Evolutionary conservation across 2,797 vertebrate species (phyloP).

Genomic region (Setipinna tenuifilis): DNA sequence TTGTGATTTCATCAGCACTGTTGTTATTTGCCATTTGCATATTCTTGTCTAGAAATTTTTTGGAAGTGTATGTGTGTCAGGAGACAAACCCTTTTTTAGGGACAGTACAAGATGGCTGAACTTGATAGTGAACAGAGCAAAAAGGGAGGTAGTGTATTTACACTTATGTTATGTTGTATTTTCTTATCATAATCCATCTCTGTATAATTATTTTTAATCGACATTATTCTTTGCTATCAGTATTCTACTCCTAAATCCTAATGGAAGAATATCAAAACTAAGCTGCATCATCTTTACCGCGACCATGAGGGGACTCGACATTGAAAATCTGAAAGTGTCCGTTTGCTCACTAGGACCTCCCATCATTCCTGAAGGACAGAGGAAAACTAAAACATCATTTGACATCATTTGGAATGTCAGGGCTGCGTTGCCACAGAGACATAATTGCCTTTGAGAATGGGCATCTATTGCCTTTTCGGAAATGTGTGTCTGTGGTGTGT

Average conservation of each 20-base stretch:
- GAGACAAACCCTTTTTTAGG: conserved; percentile 49
- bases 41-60: conserved; percentile 53
- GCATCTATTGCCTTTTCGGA: conserved; percentile 79
- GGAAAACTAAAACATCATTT: conserved; percentile 54
- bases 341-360: conserved; percentile 54
- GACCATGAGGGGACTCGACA: conserved; percentile 25
- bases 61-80: conserved; percentile 32
- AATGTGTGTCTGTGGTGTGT: conserved; percentile 60
- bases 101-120: conserved; percentile 45
- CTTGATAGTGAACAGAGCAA: conserved; percentile 42
- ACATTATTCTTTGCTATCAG: conserved; percentile 72
- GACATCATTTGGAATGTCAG: conserved; percentile 71
- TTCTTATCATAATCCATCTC: conserved; percentile 67
- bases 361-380: conserved; percentile 69
- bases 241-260: conserved; percentile 72
- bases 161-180: conserved; percentile 66
- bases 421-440: conserved; percentile 79
- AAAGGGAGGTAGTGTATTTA: conserved; percentile 49
- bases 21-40: conserved; percentile 55
- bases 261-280: conserved; percentile 67
- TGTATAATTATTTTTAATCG: conserved; percentile 63
- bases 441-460: conserved; percentile 80
- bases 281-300: conserved; percentile 29
- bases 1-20: conserved; percentile 63
- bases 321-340: conserved; percentile 37